Evolutionary conservation across 2,888 invertebrate species (phyloP).

Genomic region (Caenorhabditis macrosperma): DNA sequence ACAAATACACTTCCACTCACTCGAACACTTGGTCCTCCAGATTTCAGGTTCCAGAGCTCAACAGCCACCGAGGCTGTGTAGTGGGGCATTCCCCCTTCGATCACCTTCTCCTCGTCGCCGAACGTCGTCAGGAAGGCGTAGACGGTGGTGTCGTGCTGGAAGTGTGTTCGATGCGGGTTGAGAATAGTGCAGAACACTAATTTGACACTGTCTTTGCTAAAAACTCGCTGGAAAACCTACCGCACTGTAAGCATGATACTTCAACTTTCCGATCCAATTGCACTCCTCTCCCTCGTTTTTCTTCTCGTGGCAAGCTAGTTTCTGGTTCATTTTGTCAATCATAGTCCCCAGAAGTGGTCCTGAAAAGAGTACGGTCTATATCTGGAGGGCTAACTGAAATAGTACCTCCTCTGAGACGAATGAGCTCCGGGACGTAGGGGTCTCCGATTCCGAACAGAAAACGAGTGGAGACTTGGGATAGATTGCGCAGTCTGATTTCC

Average conservation of each 20-base stretch:
- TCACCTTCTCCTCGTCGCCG: conserved; percentile 77
- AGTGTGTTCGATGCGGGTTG: neutral
- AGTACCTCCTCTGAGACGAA: conserved; percentile 63
- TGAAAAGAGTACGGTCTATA: neutral
- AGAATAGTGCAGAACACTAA: neutral
- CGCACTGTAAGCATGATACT: conserved; percentile 78
- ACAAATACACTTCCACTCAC: too few species aligned
- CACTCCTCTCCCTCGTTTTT: conserved; percentile 64
- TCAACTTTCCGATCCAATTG: conserved; percentile 68
- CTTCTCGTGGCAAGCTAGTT: conserved; percentile 53
- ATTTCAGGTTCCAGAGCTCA: conserved; percentile 73
- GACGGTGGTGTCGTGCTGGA: conserved; percentile 78
- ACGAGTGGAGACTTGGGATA: conserved; percentile 71
- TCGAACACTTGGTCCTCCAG: conserved; percentile 69
- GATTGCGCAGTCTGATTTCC: conserved; percentile 61
- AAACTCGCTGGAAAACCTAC: conserved; percentile 55
- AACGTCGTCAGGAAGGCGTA: conserved; percentile 76
- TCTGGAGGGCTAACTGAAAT: neutral
- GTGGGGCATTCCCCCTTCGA: conserved; percentile 75
- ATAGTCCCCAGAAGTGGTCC: conserved; percentile 56
- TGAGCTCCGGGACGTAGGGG: conserved; percentile 71
- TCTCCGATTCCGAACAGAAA: conserved; percentile 72
- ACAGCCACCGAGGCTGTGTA: conserved; percentile 77
- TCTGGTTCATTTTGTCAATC: conserved; percentile 64
- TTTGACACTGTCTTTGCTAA: neutral